phyloP scores from a whole-genome alignment of 2,797 vertebrate genomes.

The Coracias cyanogaster region DNA sequence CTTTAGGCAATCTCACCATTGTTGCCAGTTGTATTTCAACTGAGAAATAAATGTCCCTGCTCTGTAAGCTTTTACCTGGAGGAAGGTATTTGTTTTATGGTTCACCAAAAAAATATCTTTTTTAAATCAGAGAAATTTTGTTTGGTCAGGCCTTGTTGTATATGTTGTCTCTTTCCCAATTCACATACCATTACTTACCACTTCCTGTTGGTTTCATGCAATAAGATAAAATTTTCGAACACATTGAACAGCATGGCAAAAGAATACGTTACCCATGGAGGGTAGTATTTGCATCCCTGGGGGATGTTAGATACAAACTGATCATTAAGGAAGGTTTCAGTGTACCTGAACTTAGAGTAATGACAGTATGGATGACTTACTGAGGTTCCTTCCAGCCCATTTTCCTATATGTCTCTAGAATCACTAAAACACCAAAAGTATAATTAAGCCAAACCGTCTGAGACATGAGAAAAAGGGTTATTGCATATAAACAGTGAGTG shows the following conservation, averaged over 20 bases:
- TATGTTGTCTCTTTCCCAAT: neutral
- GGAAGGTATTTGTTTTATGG: neutral
- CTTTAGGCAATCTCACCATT: neutral
- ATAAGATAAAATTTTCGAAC: neutral
- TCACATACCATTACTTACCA: neutral
- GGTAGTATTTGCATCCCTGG: neutral
- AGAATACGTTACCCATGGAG: neutral
- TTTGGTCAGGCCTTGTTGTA: neutral
- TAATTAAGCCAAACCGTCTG: neutral
- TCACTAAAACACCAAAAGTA: neutral
- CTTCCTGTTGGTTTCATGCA: neutral
- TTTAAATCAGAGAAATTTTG: neutral
- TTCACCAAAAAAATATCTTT: neutral
- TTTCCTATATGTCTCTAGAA: neutral
- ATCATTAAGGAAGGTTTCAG: neutral
- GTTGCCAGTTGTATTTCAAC: neutral
- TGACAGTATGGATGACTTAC: neutral
- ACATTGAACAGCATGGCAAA: neutral
- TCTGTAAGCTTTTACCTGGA: neutral
- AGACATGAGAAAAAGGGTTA: neutral
- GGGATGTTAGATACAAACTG: neutral
- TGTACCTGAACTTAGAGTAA: neutral
- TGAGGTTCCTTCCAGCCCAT: neutral
- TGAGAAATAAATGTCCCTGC: neutral
- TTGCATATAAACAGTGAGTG: neutral